phyloP scores from a whole-genome alignment of 2,797 vertebrate species.

The Fundulus diaphanus region DNA sequence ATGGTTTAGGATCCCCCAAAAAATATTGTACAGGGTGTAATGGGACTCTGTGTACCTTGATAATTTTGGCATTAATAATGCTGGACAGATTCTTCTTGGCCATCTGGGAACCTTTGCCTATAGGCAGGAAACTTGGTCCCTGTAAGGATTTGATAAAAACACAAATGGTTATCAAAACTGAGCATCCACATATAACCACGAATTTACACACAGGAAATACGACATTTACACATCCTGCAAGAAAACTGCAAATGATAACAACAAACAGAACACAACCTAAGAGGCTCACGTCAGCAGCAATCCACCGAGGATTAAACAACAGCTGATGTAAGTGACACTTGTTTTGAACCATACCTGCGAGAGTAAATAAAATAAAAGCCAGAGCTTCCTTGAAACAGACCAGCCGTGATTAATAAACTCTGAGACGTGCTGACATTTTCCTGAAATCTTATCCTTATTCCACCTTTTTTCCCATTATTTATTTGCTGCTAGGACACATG shows the following conservation, averaged over 20 bases:
- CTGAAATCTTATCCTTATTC: constrained; percentile 3
- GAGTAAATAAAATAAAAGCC: constrained; percentile 16
- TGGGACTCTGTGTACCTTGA: constrained; percentile 85
- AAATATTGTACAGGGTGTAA: constrained; percentile 14
- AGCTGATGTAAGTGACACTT: constrained; percentile 23
- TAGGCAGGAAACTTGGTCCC: constrained; percentile 72
- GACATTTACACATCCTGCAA: constrained; percentile 4
- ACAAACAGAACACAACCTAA: constrained; percentile 17
- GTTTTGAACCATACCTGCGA: constrained; percentile 23
- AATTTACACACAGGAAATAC: constrained; percentile 19
- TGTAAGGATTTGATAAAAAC: constrained; percentile 71
- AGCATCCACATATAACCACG: constrained; percentile 35
- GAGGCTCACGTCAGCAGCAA: background rate
- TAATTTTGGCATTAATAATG: constrained; percentile 77
- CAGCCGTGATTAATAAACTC: constrained; percentile 22
- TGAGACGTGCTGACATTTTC: constrained; percentile 23
- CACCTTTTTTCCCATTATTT: background rate
- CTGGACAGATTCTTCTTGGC: constrained; percentile 71
- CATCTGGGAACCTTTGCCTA: constrained; percentile 43
- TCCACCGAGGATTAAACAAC: constrained; percentile 16
- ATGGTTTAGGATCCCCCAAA: constrained; percentile 13
- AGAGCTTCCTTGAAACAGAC: constrained; percentile 17
- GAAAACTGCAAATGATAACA: constrained; percentile 30
- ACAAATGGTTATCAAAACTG: constrained; percentile 37
- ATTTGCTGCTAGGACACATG: background rate